phyloP scores from a whole-genome alignment of 2,797 vertebrate genomes.

The Melanogrammus aeglefinus region DNA sequence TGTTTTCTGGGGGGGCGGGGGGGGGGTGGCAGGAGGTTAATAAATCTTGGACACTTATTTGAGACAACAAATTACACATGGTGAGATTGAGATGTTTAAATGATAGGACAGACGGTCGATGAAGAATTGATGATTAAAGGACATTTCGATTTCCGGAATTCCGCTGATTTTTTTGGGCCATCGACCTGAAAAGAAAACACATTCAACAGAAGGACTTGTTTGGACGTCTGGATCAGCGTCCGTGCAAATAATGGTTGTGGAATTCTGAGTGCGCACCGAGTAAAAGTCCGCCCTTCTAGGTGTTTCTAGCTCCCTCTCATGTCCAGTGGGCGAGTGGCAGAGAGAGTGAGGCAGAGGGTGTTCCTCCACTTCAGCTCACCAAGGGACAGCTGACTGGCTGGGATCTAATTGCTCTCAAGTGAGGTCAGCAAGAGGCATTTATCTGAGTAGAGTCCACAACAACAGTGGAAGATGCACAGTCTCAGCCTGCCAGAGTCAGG shows the following conservation, averaged over 20 bases:
- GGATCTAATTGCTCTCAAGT: constrained; percentile 97
- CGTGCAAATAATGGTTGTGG: constrained; percentile 48
- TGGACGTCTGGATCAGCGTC: not conserved
- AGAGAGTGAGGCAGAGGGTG: constrained; percentile 62
- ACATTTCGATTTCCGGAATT: constrained; percentile 11
- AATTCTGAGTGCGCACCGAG: constrained; percentile 58
- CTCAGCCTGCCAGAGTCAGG: constrained; percentile 74
- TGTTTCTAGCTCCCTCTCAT: constrained; percentile 91
- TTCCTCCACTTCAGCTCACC: constrained; percentile 57
- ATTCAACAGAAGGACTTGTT: not conserved
- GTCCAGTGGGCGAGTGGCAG: constrained; percentile 81
- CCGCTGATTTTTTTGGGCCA: not conserved
- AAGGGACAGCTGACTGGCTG: constrained; percentile 96
- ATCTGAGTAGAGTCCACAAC: constrained; percentile 85
- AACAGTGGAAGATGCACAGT: constrained; percentile 85
- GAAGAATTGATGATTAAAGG: constrained; percentile 28
- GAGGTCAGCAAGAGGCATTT: constrained; percentile 99
- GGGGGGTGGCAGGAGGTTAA: constrained; percentile 17
- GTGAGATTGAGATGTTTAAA: constrained; percentile 56
- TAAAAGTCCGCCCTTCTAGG: constrained; percentile 59
- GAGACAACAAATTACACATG: constrained; percentile 24
- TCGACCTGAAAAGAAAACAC: not conserved
- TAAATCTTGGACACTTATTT: constrained; percentile 43
- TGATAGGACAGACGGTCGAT: constrained; percentile 40
- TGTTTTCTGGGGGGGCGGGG: constrained; percentile 23